These are phyloP conservation scores for Bombus consobrinus DNA, from an alignment of 1,140 invertebrate genomes.

Conservation along the genomic window DNA sequence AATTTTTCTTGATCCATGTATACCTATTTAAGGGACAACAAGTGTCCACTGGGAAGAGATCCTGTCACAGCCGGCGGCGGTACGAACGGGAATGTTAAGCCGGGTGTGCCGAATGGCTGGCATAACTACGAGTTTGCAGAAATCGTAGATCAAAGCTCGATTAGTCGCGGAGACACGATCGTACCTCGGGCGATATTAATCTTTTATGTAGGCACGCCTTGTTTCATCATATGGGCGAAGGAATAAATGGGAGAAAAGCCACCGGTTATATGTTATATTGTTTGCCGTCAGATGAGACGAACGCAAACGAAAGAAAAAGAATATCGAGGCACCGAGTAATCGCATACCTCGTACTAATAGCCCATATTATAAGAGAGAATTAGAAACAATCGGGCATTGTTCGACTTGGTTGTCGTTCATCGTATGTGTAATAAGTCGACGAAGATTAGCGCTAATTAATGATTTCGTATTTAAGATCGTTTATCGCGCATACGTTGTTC, in stretches of 20 bases:
- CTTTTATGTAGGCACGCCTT: constrained; percentile 47
- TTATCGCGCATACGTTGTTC: background rate
- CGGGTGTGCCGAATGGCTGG: constrained; percentile 54
- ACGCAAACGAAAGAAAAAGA: too few species aligned
- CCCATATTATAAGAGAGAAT: constrained; percentile 1
- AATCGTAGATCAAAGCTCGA: constrained; percentile 53
- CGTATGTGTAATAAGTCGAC: background rate
- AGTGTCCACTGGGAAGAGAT: background rate
- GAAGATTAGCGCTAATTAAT: background rate
- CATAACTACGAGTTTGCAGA: constrained; percentile 49
- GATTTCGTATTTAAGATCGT: background rate
- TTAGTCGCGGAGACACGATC: constrained; percentile 50
- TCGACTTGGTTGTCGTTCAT: background rate
- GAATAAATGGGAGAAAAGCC: constrained; percentile 35
- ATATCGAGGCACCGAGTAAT: background rate
- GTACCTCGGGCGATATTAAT: constrained; percentile 50
- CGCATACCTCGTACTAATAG: background rate
- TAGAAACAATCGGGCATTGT: constrained; percentile 8
- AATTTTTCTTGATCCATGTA: background rate
- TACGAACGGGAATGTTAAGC: constrained; percentile 28
- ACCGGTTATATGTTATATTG: background rate
- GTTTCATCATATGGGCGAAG: constrained; percentile 35
- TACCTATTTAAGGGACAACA: background rate
- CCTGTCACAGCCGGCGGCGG: constrained; percentile 37
- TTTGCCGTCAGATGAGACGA: background rate